Evolutionary conservation across 2,113 vertebrate genomes (phyloP), one percentile per base, ranked within the genome.

Genomic region (Circaetus cinerascens): DNA sequence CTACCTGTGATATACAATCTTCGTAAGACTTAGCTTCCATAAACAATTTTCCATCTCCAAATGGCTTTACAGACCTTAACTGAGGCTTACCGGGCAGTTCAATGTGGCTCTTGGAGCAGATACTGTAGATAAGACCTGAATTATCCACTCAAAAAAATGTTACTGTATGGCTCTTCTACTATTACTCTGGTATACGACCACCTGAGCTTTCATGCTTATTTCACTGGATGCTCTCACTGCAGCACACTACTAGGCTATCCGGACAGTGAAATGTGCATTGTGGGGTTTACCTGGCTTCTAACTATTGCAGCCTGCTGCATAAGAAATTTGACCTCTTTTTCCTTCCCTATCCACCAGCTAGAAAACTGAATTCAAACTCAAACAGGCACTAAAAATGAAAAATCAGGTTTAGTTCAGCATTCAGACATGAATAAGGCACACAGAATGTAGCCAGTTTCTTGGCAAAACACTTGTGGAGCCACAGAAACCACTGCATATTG

Each of bases 401-500:
- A 96, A 81, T 76, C 71, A 84, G 66, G 60, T 85, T 22, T 88
- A 93, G 57, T 89, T 95, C 63, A 89, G n/a, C 53, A 68, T 91
- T 93, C 46, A 63, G 51, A 51, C 53, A 62, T 87, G 95, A 95
- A 89, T 80, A 79, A 71, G 29, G 17, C 43, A 75, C 13, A n/a
- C 0, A 84, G 43, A 87, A 72, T 13, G 20, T 48, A 30, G 13
- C 40, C 78, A 62, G 27, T 36, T 85, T 64, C 56, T 69, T 59
- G 72, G 36, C 64, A 94, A 90, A 84, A 84, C 30, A 29, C 34
- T n/a, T 62, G 50, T 77, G 34, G 25, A 83, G 30, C 15, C 60
- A 76, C 55, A 93, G 77, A 95, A 96, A 93, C 72, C 62, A 84
- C 30, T 68, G 40, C n/a, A 15, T 64, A 48, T 84, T 94, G 94